A percentile compares a stretch with the other conserved stretches of the same genome.
Evolutionary conservation across 92 coral and sea anemone species (phyloP).

Genomic region (Porites cylindrica): DNA sequence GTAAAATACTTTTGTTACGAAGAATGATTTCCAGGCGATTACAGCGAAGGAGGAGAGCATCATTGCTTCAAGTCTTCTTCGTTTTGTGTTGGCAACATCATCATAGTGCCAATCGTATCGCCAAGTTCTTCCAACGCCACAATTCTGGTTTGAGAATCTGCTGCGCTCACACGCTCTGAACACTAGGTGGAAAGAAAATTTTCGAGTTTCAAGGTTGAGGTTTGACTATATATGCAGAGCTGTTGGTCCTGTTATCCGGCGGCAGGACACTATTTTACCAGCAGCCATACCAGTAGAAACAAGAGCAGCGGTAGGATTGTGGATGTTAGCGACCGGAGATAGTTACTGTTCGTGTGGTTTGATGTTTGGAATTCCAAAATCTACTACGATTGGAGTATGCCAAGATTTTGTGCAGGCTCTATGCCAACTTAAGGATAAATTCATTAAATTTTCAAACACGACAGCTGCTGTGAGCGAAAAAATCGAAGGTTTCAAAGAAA

Average conservation of each 20-base stretch:
- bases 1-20: too few relatives aligned
- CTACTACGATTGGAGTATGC: conserved; percentile 31
- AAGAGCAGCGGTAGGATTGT: conserved; percentile 8
- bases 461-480: conserved; percentile 12
- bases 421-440: conserved; percentile 30
- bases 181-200: conserved; percentile 11
- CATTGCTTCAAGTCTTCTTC: too few relatives aligned
- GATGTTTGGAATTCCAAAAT: conserved; percentile 26
- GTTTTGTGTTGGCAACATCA: too few relatives aligned
- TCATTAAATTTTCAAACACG: conserved; percentile 18
- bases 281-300: conserved; percentile 21
- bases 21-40: too few relatives aligned
- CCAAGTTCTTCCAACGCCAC: too few relatives aligned
- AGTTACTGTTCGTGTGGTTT: conserved; percentile 23
- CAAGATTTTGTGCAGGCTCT: conserved; percentile 31
- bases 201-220: not conserved
- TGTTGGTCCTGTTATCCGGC: conserved; percentile 16
- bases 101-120: too few relatives aligned
- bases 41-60: too few relatives aligned
- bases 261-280: conserved; percentile 7
- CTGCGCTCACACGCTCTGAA: not conserved
- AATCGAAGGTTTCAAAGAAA: too few relatives aligned
- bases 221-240: conserved; percentile 7
- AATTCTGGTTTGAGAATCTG: not conserved
- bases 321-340: conserved; percentile 28